Conservation (phyloP, 2,797 vertebrate species). For the Somateria mollissima region DNA sequence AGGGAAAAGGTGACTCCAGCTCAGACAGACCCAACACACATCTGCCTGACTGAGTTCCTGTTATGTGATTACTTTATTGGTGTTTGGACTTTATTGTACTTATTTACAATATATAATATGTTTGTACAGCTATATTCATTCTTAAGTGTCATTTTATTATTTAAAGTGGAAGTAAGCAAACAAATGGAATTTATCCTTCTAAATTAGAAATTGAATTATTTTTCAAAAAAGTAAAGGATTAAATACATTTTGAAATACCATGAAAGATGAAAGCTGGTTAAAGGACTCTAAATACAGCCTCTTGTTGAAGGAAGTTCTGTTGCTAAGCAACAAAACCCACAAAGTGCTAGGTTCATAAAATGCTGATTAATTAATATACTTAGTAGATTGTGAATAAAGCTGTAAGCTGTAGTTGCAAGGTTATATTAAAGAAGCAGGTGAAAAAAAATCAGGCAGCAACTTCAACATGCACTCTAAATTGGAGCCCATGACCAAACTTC, state of each 20-base stretch:
- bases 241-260: background rate
- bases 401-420: background rate
- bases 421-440: background rate
- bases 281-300: background rate
- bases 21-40: background rate
- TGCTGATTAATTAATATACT: slow-evolving; percentile 50
- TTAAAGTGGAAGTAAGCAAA: background rate
- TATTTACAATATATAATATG: background rate
- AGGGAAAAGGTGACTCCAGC: no score
- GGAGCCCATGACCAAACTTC: background rate
- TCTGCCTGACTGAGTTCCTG: background rate
- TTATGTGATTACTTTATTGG: background rate
- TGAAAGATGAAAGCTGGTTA: background rate
- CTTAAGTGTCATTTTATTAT: background rate
- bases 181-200: background rate
- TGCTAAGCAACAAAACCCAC: slow-evolving; percentile 25
- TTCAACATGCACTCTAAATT: background rate
- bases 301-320: slow-evolving; percentile 10
- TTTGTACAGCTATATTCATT: background rate
- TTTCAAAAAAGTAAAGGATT: background rate
- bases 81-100: background rate
- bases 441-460: background rate
- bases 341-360: slow-evolving; percentile 24
- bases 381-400: slow-evolving; percentile 9
- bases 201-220: background rate